Conservation (phyloP, 2,797 vertebrate genomes). For the Lindbergichthys nudifrons region DNA sequence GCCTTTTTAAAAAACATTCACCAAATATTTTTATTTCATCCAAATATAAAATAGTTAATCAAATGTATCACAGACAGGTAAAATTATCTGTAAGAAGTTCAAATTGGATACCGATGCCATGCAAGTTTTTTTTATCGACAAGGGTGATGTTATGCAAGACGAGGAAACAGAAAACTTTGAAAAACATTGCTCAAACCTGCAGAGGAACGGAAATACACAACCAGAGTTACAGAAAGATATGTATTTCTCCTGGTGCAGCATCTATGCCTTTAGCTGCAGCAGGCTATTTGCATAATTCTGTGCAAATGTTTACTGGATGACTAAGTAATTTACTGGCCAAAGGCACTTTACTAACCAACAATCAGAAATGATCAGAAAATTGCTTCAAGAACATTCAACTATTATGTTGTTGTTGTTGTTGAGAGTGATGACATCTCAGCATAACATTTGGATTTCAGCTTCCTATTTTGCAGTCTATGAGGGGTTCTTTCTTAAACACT, state of each 20-base stretch:
- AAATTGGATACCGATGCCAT: not conserved
- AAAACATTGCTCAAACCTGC: not conserved
- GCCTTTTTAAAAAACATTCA: too few species aligned
- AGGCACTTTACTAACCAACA: not conserved
- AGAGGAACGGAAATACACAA: not conserved
- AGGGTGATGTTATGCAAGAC: not conserved
- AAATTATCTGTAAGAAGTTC: not conserved
- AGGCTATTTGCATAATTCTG: slow-evolving; percentile 29
- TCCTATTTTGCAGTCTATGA: too few species aligned
- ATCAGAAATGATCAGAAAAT: not conserved
- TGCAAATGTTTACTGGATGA: slow-evolving; percentile 41
- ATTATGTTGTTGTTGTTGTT: not conserved
- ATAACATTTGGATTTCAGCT: not conserved
- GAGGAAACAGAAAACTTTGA: not conserved
- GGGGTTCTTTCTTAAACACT: too few species aligned
- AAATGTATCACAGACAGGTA: not conserved
- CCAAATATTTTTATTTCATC: too few species aligned
- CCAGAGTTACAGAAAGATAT: not conserved
- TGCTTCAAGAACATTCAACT: not conserved
- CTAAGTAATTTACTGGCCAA: not conserved
- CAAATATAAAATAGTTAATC: not conserved
- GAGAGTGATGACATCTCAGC: too few species aligned
- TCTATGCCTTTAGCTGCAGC: not conserved
- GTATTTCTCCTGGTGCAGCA: not conserved
- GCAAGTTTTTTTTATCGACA: not conserved